Conservation (phyloP, 2,113 vertebrate genomes). For the Pygathrix nemaeus region DNA sequence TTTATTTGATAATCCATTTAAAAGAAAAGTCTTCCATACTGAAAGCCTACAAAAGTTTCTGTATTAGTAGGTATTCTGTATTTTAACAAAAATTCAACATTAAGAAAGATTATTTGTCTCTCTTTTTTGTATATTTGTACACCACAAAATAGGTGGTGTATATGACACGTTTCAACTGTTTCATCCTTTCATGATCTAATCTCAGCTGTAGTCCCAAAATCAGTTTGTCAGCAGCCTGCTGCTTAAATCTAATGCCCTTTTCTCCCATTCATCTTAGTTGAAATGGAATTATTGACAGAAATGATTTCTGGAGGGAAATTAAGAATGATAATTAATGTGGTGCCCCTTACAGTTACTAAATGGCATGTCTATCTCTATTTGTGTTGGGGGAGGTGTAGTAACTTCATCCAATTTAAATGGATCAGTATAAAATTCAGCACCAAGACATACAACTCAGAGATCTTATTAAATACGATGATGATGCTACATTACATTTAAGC, state of each 20-base stretch:
- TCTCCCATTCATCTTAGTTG: constrained; percentile 34
- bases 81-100: not conserved
- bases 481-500: constrained; percentile 14
- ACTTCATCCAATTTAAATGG: constrained; percentile 34
- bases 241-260: constrained; percentile 21
- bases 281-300: constrained; percentile 64
- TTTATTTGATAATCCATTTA: not conserved
- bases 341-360: constrained; percentile 53
- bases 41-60: not conserved
- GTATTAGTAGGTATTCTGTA: not conserved
- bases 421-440: constrained; percentile 45
- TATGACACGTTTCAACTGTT: not conserved
- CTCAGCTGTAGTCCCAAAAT: not conserved
- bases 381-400: not conserved
- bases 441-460: constrained; percentile 25
- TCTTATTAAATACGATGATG: constrained; percentile 46
- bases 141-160: not conserved
- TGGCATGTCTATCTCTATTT: constrained; percentile 43
- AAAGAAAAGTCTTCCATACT: not conserved
- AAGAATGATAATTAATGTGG: constrained; percentile 64
- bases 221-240: constrained; percentile 10
- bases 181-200: not conserved
- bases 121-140: not conserved
- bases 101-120: not conserved
- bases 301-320: constrained; percentile 66